A percentile compares a stretch with the other conserved stretches of the same genome.
These are phyloP conservation scores for Andrena flavipes DNA, from an alignment of 2,888 invertebrate species.

Conservation along the genomic window DNA sequence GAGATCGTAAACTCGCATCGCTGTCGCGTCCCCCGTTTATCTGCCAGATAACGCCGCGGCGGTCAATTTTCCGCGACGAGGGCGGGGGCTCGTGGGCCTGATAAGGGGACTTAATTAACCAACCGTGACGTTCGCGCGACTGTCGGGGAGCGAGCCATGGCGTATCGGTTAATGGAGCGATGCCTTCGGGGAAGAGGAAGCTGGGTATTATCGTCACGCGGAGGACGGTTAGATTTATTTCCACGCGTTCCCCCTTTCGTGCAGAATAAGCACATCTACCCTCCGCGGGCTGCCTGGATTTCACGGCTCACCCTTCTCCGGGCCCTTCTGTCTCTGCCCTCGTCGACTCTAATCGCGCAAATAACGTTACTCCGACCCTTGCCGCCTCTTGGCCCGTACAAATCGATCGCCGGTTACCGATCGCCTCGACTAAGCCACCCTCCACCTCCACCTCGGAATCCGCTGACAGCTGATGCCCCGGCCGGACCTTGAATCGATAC, in stretches of 20 bases:
- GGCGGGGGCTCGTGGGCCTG: no score
- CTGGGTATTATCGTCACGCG: conserved; percentile 59
- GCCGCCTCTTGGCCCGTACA: neutral
- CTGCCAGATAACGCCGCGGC: no score
- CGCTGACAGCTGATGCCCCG: conserved; percentile 23
- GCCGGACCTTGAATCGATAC: conserved; percentile 26
- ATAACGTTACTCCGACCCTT: conserved; percentile 42
- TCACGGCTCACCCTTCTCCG: conserved; percentile 47
- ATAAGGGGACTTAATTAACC: no score
- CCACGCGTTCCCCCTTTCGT: conserved; percentile 49
- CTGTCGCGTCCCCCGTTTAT: no score
- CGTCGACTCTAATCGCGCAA: conserved; percentile 45
- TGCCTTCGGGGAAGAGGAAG: conserved; percentile 30
- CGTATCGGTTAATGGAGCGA: conserved; percentile 59
- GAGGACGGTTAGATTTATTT: conserved; percentile 59
- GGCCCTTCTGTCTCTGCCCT: neutral
- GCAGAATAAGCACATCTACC: conserved; percentile 66
- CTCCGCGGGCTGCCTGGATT: conserved; percentile 45
- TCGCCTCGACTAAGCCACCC: conserved; percentile 23
- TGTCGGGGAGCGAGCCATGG: no score
- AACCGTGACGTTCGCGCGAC: no score
- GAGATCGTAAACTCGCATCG: no score
- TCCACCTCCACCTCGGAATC: neutral
- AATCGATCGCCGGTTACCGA: conserved; percentile 58
- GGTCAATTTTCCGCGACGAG: no score